phyloP scores from a whole-genome alignment of 2,113 vertebrate genomes.

The Entomyzon cyanotis region DNA sequence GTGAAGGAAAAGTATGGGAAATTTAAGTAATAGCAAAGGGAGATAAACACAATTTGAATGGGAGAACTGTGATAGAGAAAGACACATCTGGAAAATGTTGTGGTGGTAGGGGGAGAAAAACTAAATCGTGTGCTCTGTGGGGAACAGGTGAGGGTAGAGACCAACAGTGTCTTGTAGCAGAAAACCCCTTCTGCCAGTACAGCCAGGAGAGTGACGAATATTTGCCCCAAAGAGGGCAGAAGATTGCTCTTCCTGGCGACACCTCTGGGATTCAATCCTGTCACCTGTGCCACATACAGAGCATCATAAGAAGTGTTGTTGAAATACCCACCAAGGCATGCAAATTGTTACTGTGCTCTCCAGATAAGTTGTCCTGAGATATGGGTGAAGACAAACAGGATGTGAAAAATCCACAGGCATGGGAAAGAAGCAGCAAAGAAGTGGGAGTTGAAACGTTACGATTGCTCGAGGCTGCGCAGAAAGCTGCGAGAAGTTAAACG shows the following conservation, averaged over 20 bases:
- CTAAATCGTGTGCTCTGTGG: accelerated
- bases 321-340: background rate
- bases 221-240: accelerated
- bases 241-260: background rate
- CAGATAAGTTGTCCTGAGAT: background rate
- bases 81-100: background rate
- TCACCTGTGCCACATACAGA: background rate
- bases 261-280: background rate
- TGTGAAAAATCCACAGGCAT: background rate
- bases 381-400: background rate
- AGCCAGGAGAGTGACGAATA: background rate
- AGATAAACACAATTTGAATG: background rate
- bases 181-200: background rate
- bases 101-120: background rate
- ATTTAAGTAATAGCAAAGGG: background rate
- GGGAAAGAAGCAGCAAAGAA: background rate
- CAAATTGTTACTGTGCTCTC: background rate
- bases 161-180: background rate
- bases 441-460: background rate
- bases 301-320: background rate
- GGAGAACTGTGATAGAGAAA: background rate
- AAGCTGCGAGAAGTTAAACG: background rate
- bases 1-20: background rate
- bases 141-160: background rate
- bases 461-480: background rate